phyloP scores from a whole-genome alignment of 2,888 invertebrate species.

The Noctua pronuba region DNA sequence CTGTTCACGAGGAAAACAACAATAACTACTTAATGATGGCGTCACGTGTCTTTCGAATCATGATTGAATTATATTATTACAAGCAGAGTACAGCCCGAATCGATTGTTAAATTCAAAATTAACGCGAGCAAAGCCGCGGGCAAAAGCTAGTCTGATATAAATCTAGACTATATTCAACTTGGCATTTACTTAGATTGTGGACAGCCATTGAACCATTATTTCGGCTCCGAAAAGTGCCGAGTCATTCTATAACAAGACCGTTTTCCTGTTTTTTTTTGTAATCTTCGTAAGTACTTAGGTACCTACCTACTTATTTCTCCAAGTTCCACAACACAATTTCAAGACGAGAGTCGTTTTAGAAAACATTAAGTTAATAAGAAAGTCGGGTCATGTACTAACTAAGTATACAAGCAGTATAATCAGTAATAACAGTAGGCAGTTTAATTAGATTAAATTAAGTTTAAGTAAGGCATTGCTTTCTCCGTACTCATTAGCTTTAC shows the following conservation, averaged over 20 bases:
- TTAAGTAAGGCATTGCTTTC: constrained; percentile 66
- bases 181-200: constrained; percentile 44
- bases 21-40: too few relatives aligned
- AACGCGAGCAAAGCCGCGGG: too few relatives aligned
- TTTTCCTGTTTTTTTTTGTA: constrained; percentile 51
- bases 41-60: too few relatives aligned
- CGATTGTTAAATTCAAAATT: too few relatives aligned
- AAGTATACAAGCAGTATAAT: constrained; percentile 22
- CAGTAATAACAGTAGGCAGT: constrained; percentile 52
- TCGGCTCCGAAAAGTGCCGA: constrained; percentile 32
- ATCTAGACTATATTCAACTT: constrained; percentile 34
- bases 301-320: background rate
- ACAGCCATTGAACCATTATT: constrained; percentile 38
- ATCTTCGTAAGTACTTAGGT: background rate
- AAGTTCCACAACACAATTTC: constrained; percentile 12
- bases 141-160: too few relatives aligned
- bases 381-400: constrained; percentile 5
- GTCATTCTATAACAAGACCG: constrained; percentile 40
- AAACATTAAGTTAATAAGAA: constrained; percentile 42
- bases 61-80: too few relatives aligned
- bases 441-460: constrained; percentile 66
- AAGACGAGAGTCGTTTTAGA: constrained; percentile 26
- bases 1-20: too few relatives aligned
- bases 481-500: constrained; percentile 68
- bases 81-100: too few relatives aligned